phyloP scores from a whole-genome alignment of 2,888 invertebrate genomes.

The Parnassius orleans region DNA sequence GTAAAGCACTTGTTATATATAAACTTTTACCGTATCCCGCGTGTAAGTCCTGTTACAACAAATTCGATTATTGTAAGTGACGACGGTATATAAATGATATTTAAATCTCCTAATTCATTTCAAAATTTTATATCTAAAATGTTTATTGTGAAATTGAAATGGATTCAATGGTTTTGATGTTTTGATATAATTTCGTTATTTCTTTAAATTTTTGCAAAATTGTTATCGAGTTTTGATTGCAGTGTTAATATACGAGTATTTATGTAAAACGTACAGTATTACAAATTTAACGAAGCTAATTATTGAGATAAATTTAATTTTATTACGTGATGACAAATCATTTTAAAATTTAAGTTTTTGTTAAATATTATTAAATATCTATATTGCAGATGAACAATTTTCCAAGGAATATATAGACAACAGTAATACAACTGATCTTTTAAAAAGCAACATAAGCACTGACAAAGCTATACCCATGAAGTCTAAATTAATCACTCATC shows the following conservation, averaged over 20 bases:
- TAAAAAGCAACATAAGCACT: conserved; percentile 32
- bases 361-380: not conserved
- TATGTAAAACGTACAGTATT: too few relatives aligned
- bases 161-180: too few relatives aligned
- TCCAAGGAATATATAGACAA: conserved; percentile 27
- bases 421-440: conserved; percentile 29
- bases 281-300: too few relatives aligned
- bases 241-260: too few relatives aligned
- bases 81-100: conserved; percentile 4
- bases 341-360: not conserved
- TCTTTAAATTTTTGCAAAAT: too few relatives aligned
- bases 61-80: conserved; percentile 23
- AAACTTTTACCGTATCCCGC: conserved; percentile 22
- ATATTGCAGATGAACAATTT: conserved; percentile 28
- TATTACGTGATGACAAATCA: too few relatives aligned
- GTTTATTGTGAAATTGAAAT: not conserved
- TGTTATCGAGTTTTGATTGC: too few relatives aligned
- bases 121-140: conserved; percentile 31
- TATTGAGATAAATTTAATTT: too few relatives aligned
- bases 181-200: too few relatives aligned
- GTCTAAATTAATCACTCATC: conserved; percentile 44
- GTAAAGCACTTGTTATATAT: conserved; percentile 46
- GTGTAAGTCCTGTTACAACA: conserved; percentile 20
- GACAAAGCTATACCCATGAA: conserved; percentile 34
- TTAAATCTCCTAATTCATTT: conserved; percentile 15